Evolutionary conservation across 2,888 invertebrate genomes (phyloP).

Genomic region (Ryuthela nishihirai): DNA sequence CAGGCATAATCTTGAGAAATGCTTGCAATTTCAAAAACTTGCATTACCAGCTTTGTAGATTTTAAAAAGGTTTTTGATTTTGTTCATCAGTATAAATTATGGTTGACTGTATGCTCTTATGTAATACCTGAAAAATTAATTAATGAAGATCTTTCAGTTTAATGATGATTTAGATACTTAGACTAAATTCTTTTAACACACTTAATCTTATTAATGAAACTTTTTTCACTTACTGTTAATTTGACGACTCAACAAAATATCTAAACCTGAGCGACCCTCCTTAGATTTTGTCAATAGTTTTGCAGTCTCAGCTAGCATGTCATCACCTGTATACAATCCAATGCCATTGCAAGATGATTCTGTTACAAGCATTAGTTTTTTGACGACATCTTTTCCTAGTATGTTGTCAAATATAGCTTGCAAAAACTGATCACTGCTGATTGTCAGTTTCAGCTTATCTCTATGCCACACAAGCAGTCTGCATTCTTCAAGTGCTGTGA

Average conservation of each 20-base stretch:
- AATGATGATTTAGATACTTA: no score
- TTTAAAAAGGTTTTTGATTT: no score
- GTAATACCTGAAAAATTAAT: no score
- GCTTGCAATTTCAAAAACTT: no score
- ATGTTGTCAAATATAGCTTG: constrained; percentile 83
- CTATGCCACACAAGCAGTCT: constrained; percentile 78
- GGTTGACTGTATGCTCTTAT: no score
- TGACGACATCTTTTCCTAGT: constrained; percentile 76
- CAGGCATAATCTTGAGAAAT: no score
- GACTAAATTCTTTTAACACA: no score
- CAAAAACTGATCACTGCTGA: constrained; percentile 70
- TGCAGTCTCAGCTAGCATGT: constrained; percentile 30
- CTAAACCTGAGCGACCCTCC: constrained; percentile 25
- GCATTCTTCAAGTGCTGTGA: constrained; percentile 82
- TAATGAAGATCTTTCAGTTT: no score
- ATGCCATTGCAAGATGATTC: constrained; percentile 39
- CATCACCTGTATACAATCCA: constrained; percentile 23
- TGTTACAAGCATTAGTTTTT: constrained; percentile 76
- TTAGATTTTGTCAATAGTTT: constrained; percentile 24
- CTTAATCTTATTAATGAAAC: no score
- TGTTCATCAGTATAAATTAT: no score
- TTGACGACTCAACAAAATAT: constrained; percentile 28
- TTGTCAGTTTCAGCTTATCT: constrained; percentile 77
- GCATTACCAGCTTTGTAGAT: no score
- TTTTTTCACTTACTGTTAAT: constrained; percentile 32